Evolutionary conservation across 2,888 invertebrate genomes (phyloP), one percentile per base, ranked within the genome.

Genomic region (Aphrophora alni): DNA sequence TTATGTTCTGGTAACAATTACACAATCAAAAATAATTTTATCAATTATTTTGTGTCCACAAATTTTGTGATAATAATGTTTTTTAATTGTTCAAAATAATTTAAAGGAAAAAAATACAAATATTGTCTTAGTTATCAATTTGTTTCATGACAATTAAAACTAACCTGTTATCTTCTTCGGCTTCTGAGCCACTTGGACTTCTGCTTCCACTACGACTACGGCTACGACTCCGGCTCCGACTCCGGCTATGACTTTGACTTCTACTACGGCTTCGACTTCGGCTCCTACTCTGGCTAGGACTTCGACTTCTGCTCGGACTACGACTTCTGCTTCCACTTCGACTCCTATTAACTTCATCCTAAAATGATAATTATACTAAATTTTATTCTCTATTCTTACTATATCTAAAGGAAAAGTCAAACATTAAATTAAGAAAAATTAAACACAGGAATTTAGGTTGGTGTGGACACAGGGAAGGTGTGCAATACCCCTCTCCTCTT

Each of bases 81-180:
- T 3, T 5, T 33, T 33, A 33, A 33, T 33, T 5, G 5, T 5
- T 3, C 33, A 33, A 8, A 5, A 33, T 33, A 5, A 33, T 33
- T 33, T 33, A 33, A 33, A 5, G n/a, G n/a, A n/a, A n/a, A n/a
- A n/a, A n/a, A n/a, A n/a, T n/a, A n/a, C n/a, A n/a, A n/a, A n/a
- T n/a, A n/a, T n/a, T n/a, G n/a, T n/a, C n/a, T n/a, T n/a, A n/a
- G n/a, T n/a, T n/a, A n/a, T n/a, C n/a, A n/a, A n/a, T n/a, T n/a
- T n/a, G n/a, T n/a, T n/a, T n/a, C n/a, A n/a, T n/a, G n/a, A n/a
- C n/a, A n/a, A n/a, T n/a, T n/a, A n/a, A n/a, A n/a, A 24, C 38
- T 24, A 25, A 84, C 85, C 84, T 84, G 59, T 85, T 83, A 78
- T 83, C 85, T 80, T 85, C 86, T 81, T 85, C 86, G n/a, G 85